Evolutionary conservation across 2,888 invertebrate species (phyloP).

Genomic region (Thecophora atra): DNA sequence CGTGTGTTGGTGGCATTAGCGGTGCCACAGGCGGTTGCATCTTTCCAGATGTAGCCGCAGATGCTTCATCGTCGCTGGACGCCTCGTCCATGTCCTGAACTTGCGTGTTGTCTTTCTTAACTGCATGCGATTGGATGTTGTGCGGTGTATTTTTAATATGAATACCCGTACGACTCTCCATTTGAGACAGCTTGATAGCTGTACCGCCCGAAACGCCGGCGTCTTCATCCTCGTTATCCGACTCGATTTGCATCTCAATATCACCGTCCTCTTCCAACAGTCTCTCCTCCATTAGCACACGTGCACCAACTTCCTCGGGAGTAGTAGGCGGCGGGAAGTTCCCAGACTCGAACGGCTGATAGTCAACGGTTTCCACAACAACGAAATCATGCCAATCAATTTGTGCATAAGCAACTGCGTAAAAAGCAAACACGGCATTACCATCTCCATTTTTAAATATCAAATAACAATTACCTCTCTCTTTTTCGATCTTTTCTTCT

Average conservation of each 20-base stretch:
- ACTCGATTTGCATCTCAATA: constrained; percentile 91
- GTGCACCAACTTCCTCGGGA: constrained; percentile 94
- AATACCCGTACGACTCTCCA: constrained; percentile 71
- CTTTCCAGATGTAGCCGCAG: constrained; percentile 66
- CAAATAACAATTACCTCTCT: constrained; percentile 73
- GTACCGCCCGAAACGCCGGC: constrained; percentile 55
- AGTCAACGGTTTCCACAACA: constrained; percentile 99
- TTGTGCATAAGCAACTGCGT: constrained; percentile 87
- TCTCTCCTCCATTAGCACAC: constrained; percentile 88
- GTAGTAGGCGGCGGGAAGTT: constrained; percentile 98
- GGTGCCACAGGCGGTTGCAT: constrained; percentile 67
- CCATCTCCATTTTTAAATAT: neutral
- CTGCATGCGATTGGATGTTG: constrained; percentile 47
- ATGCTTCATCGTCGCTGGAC: constrained; percentile 76
- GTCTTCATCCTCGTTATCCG: constrained; percentile 75
- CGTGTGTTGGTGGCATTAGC: constrained; percentile 86
- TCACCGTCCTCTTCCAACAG: constrained; percentile 81
- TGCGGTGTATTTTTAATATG: constrained; percentile 66
- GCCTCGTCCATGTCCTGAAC: constrained; percentile 95
- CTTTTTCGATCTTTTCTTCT: constrained; percentile 94
- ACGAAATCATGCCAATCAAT: constrained; percentile 99
- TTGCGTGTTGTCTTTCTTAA: constrained; percentile 69
- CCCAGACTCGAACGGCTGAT: constrained; percentile 94
- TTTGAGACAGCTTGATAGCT: constrained; percentile 71
- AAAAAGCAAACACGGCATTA: neutral